A percentile compares a stretch with the other conserved stretches of the same genome.
phyloP scores from a whole-genome alignment of 2,888 invertebrate genomes.

The Papilio gigon region DNA sequence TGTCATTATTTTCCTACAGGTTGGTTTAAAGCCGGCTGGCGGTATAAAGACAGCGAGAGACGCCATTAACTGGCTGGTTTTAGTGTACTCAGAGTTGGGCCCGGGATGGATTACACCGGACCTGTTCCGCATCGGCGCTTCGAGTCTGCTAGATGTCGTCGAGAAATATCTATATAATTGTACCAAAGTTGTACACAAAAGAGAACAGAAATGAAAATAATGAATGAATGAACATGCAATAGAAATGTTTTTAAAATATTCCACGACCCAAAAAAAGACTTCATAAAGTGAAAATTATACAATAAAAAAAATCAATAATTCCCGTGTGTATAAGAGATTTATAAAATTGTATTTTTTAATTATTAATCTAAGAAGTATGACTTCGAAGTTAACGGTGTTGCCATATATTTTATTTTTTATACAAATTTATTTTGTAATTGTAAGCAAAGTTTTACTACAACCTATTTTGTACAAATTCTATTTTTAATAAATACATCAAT shows the following conservation, averaged over 20 bases:
- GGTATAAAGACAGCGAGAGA: constrained; percentile 94
- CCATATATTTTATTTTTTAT: neutral
- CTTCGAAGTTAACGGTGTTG: too few relatives aligned
- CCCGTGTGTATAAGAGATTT: too few relatives aligned
- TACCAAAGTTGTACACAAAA: constrained; percentile 36
- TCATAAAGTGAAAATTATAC: too few relatives aligned
- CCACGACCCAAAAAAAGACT: too few relatives aligned
- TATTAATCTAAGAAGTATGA: too few relatives aligned
- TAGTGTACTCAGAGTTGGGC: constrained; percentile 93
- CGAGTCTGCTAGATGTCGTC: constrained; percentile 92
- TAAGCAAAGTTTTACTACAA: neutral
- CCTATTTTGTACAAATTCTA: neutral
- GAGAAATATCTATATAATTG: constrained; percentile 77
- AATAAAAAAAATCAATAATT: too few relatives aligned
- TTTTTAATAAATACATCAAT: neutral
- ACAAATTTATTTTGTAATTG: neutral
- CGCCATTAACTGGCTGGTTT: constrained; percentile 92
- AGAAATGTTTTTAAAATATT: too few relatives aligned
- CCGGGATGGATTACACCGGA: constrained; percentile 90
- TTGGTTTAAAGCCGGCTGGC: constrained; percentile 99
- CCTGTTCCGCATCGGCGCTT: constrained; percentile 97
- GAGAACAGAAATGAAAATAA: neutral
- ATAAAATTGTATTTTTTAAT: too few relatives aligned
- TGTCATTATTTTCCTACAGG: constrained; percentile 76
- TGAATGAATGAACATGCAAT: neutral